phyloP scores from a whole-genome alignment of 2,888 invertebrate genomes.

The Lucinisca nassula region DNA sequence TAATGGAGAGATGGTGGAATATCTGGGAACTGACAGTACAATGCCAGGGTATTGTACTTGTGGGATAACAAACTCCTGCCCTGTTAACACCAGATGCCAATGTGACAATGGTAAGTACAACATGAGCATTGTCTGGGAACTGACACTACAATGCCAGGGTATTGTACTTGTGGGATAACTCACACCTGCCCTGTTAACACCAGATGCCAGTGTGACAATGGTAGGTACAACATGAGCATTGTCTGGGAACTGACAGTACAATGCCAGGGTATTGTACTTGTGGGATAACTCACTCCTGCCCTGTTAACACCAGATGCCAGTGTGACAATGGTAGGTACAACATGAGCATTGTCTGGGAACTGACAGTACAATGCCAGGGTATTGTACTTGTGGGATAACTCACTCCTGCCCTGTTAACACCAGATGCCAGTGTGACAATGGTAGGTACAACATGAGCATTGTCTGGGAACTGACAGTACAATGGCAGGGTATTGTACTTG shows the following conservation, averaged over 20 bases:
- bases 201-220: constrained; percentile 96
- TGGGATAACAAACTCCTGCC: constrained; percentile 93
- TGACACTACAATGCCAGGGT: constrained; percentile 65
- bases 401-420: constrained; percentile 94
- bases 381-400: constrained; percentile 90
- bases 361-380: constrained; percentile 61
- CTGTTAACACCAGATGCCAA: constrained; percentile 95
- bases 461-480: constrained; percentile 72
- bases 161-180: constrained; percentile 90
- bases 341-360: constrained; percentile 77
- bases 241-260: constrained; percentile 72
- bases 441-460: constrained; percentile 69
- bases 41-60: constrained; percentile 86
- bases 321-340: constrained; percentile 91
- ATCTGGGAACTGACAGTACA: constrained; percentile 72
- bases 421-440: constrained; percentile 96
- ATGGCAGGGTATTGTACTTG: constrained; percentile 86
- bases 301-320: constrained; percentile 95
- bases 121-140: too few species aligned
- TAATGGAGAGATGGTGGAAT: constrained; percentile 80
- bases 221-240: too few species aligned
- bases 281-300: constrained; percentile 93
- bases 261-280: constrained; percentile 86
- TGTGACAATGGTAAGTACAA: constrained; percentile 91
- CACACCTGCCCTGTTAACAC: constrained; percentile 94